phyloP scores from a whole-genome alignment of 2,888 invertebrate species.

The Euclidia mi region DNA sequence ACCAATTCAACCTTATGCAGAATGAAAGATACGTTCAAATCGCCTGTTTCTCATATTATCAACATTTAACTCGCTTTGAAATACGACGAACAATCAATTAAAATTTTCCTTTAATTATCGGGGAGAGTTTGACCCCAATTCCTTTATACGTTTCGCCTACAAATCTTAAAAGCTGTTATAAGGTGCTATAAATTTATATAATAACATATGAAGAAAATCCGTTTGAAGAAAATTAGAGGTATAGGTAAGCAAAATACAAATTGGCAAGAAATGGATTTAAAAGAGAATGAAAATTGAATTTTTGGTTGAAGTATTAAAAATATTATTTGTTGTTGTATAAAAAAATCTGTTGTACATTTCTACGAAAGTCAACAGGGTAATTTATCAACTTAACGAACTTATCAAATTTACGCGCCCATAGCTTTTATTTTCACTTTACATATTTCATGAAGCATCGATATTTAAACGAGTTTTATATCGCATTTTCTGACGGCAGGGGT shows the following conservation, averaged over 20 bases:
- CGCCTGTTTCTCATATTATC: background rate
- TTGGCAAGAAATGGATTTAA: too few species aligned
- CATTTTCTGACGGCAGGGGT: slow-evolving; percentile 19
- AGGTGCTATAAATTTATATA: too few species aligned
- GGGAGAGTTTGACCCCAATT: background rate
- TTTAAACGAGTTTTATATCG: slow-evolving; percentile 52
- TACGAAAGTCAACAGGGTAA: slow-evolving; percentile 12
- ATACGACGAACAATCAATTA: slow-evolving; percentile 8
- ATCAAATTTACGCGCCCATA: slow-evolving; percentile 34
- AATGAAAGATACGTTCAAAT: background rate
- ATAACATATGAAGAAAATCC: too few species aligned
- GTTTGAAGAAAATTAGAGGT: too few species aligned
- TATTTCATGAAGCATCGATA: slow-evolving; percentile 48
- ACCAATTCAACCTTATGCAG: too few species aligned
- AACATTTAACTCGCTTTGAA: slow-evolving; percentile 10
- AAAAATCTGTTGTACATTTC: too few species aligned
- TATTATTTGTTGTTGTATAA: too few species aligned
- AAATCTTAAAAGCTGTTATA: background rate
- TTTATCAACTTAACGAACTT: too few species aligned
- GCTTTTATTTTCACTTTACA: slow-evolving; percentile 25
- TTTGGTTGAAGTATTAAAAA: too few species aligned
- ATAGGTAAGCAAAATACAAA: too few species aligned
- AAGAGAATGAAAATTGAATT: too few species aligned
- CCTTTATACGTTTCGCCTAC: background rate
- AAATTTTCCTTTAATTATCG: slow-evolving; percentile 1